These are phyloP conservation scores for Chironomus tepperi DNA, from an alignment of 1,140 invertebrate genomes.

Conservation along the genomic window DNA sequence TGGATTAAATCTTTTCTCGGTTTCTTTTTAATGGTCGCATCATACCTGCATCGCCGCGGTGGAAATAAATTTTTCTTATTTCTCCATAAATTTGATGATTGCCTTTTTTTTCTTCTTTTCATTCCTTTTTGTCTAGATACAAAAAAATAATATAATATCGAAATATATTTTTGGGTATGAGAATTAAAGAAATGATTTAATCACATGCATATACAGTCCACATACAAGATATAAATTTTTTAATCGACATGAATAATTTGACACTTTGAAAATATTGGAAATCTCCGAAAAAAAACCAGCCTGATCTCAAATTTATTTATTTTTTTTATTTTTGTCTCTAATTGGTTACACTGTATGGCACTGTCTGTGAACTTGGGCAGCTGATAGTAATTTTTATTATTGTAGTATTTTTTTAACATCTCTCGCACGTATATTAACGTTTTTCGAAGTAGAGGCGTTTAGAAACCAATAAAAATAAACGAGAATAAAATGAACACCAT, in stretches of 20 bases:
- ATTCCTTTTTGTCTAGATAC: too few species aligned
- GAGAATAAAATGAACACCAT: conserved; percentile 8
- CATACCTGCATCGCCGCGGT: too few species aligned
- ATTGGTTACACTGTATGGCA: conserved; percentile 3
- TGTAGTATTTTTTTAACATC: conserved; percentile 3
- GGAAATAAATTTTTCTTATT: too few species aligned
- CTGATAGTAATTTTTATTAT: conserved; percentile 15
- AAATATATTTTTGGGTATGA: background rate
- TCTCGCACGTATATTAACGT: background rate
- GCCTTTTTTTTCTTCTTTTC: too few species aligned
- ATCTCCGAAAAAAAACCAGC: too few species aligned
- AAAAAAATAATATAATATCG: too few species aligned
- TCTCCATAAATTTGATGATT: too few species aligned
- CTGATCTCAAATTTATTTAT: background rate
- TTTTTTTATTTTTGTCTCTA: background rate
- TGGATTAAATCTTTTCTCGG: too few species aligned
- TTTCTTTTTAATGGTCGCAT: too few species aligned
- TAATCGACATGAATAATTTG: conserved; percentile 14
- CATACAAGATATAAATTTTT: background rate
- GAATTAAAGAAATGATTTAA: background rate
- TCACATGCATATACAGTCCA: conserved; percentile 4
- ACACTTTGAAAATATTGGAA: background rate
- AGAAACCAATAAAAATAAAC: conserved; percentile 14
- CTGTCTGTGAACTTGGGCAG: background rate
- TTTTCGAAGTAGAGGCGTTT: background rate